Conservation (phyloP, 2,797 vertebrate species). For the Petrocephalus schoutedeni region DNA sequence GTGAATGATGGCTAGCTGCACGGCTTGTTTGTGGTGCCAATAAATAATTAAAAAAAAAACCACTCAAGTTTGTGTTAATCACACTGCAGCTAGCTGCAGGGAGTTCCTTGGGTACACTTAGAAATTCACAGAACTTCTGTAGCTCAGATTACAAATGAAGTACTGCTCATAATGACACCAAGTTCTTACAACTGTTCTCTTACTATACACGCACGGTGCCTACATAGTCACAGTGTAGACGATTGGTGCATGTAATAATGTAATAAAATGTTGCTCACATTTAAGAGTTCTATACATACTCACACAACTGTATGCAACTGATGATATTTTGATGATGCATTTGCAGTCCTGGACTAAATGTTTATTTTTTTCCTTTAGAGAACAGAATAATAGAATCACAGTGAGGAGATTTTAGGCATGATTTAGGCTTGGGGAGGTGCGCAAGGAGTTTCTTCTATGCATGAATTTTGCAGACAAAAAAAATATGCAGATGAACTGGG, state of each 20-base stretch:
- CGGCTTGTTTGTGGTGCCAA: conserved; percentile 44
- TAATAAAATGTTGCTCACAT: neutral
- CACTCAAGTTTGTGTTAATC: conserved; percentile 30
- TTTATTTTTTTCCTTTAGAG: neutral
- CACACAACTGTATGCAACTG: neutral
- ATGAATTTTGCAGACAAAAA: neutral
- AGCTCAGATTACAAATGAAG: neutral
- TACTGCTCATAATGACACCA: neutral
- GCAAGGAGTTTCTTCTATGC: neutral
- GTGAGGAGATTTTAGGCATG: neutral
- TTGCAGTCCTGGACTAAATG: neutral
- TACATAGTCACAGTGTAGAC: neutral
- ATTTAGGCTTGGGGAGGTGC: neutral
- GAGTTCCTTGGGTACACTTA: conserved; percentile 29
- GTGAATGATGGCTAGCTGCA: conserved; percentile 6
- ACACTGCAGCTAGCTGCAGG: conserved; percentile 35
- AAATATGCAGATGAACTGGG: neutral
- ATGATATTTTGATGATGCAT: neutral
- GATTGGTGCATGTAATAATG: neutral
- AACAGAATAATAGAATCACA: neutral
- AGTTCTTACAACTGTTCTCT: neutral
- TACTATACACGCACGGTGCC: neutral
- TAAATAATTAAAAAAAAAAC: conserved; percentile 21
- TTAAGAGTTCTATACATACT: neutral
- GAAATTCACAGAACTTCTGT: conserved; percentile 18